Evolutionary conservation across 2,888 invertebrate genomes (phyloP), one percentile per base, ranked within the genome.

Genomic region (Eristalis tenax): DNA sequence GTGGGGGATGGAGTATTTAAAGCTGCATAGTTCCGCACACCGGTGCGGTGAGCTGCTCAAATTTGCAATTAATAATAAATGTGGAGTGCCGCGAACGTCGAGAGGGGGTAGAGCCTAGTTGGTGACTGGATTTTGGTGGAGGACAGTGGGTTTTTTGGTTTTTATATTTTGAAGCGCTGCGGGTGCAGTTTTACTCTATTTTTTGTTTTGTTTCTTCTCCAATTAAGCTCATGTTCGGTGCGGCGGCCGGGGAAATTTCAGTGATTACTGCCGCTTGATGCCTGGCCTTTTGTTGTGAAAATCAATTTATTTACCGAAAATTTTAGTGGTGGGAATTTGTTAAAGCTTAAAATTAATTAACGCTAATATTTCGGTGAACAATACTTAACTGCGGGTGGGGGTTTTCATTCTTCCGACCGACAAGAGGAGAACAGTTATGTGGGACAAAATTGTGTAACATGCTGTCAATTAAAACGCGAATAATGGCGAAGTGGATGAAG

Each of bases 41-140:
- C 23, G 59, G 59, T 50, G 63, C 28, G 69, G 59, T 74, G 40
- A 57, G 56, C 22, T 65, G 78, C 68, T 50, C 74, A 74, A 79
- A 87, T 76, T 73, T 80, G 75, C 79, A 87, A 87, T 83, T 87
- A 83, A 83, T 80, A 76, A 79, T 66, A 64, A 38, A 66, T 61
- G 59, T 35, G 50, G 59, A 73, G 76, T 59, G 38, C 50, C 23
- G 43, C 40, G 61, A 26, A 22, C 38, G 69, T 1, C 66, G 26
- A 78, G 59, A 68, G 83, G 86, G 79, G 65, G 71, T 70, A 50
- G 68, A n/a, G 43, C 18, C 75, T 75, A 79, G 75, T 73, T 50
- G 73, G 43, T 66, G 70, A 69, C 70, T 70, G 69, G 28, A 59
- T 56, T 38, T 13, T 22, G 38, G 18, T 22, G 15, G 8, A 38